Evolutionary conservation across 1,140 invertebrate species (phyloP).

Genomic region (Micrasema longulum): DNA sequence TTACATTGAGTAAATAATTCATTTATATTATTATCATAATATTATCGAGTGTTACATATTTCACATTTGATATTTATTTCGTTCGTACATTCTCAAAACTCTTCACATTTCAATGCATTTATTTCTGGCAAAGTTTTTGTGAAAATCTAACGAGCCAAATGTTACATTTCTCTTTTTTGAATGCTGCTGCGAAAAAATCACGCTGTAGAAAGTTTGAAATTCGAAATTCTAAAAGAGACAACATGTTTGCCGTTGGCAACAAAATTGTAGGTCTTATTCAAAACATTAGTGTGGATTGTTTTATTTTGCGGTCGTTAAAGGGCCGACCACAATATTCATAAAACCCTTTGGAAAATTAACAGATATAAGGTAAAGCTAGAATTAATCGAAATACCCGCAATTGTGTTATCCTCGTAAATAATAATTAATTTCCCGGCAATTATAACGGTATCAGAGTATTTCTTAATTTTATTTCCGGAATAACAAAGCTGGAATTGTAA

Average conservation of each 20-base stretch:
- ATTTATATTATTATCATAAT: no score
- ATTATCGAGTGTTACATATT: no score
- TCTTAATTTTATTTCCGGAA: slow-evolving; percentile 14
- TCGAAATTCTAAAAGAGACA: neutral
- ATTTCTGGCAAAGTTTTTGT: no score
- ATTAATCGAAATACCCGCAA: slow-evolving; percentile 28
- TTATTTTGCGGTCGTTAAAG: slow-evolving; percentile 9
- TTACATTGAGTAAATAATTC: no score
- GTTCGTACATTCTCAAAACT: no score
- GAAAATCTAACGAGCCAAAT: no score
- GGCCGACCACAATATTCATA: neutral
- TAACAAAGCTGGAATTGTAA: neutral
- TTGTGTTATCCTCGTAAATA: slow-evolving; percentile 6
- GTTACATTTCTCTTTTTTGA: no score
- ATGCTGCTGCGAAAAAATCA: no score
- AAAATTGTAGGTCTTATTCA: slow-evolving; percentile 14
- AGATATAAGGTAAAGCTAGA: slow-evolving; percentile 8
- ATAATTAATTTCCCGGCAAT: slow-evolving; percentile 18
- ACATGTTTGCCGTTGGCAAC: slow-evolving; percentile 12
- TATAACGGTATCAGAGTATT: slow-evolving; percentile 3
- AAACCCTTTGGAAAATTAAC: slow-evolving; percentile 30
- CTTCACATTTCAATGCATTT: no score
- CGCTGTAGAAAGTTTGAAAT: no score
- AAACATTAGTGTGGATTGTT: slow-evolving; percentile 19
- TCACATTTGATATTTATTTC: no score